These are phyloP conservation scores for Anoncus sp. DNA, from an alignment of 2,888 invertebrate genomes.

Conservation along the genomic window DNA sequence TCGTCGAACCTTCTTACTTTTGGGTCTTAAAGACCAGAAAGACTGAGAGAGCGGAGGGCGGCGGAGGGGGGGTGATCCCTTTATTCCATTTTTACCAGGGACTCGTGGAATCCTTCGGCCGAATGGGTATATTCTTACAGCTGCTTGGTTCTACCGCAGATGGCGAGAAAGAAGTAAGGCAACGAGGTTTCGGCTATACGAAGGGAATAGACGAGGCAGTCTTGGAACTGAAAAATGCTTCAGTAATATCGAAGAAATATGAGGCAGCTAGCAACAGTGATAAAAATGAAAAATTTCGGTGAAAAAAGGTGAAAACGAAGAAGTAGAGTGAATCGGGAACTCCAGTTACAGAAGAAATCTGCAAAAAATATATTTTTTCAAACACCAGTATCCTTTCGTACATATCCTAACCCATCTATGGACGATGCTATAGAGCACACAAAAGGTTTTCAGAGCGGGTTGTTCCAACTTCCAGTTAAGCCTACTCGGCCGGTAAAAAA, in stretches of 20 bases:
- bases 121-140: conserved; percentile 38
- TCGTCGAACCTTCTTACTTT: conserved; percentile 41
- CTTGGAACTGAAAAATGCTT: conserved; percentile 4
- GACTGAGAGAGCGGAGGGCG: too few relatives aligned
- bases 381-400: too few relatives aligned
- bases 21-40: conserved; percentile 48
- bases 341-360: too few relatives aligned
- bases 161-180: conserved; percentile 40
- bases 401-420: too few relatives aligned
- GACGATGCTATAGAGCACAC: too few relatives aligned
- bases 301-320: too few relatives aligned
- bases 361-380: too few relatives aligned
- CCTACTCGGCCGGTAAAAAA: too few relatives aligned
- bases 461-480: too few relatives aligned
- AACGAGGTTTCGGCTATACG: conserved; percentile 9
- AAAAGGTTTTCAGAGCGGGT: too few relatives aligned
- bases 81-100: conserved; percentile 52
- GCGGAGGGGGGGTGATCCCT: conserved; percentile 34
- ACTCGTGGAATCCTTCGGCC: conserved; percentile 48
- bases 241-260: conserved; percentile 1
- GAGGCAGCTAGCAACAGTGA: background rate
- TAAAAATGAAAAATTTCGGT: too few relatives aligned
- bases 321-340: too few relatives aligned
- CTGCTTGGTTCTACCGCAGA: conserved; percentile 48
- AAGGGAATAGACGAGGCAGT: conserved; percentile 7